These are phyloP conservation scores for Heterotis niloticus DNA, from an alignment of 2,113 vertebrate genomes.

Conservation along the genomic window DNA sequence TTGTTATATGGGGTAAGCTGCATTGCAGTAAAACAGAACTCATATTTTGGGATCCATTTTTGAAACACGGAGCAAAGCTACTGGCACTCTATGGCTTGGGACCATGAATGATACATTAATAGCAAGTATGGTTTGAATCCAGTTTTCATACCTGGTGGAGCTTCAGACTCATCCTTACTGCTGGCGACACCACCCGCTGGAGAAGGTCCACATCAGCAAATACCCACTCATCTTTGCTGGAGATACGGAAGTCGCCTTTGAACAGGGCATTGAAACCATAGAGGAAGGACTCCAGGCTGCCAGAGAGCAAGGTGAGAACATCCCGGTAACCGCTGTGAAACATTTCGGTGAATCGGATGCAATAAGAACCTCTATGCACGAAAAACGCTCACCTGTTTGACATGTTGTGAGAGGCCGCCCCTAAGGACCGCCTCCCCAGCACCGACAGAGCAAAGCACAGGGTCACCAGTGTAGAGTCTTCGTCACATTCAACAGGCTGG, in stretches of 20 bases:
- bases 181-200: constrained; percentile 89
- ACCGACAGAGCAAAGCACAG: constrained; percentile 90
- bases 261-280: constrained; percentile 90
- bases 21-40: too few relatives aligned
- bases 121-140: neutral
- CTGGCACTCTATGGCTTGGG: neutral
- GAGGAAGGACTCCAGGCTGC: constrained; percentile 91
- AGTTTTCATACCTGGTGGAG: constrained; percentile 80
- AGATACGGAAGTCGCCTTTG: constrained; percentile 92
- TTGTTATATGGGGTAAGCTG: neutral
- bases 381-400: constrained; percentile 78
- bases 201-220: constrained; percentile 92
- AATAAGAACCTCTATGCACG: neutral
- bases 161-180: constrained; percentile 93
- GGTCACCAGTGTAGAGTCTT: constrained; percentile 88
- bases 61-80: too few relatives aligned
- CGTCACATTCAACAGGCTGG: constrained; percentile 81
- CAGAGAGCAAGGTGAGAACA: neutral
- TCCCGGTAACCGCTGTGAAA: neutral
- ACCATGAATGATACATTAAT: neutral
- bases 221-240: constrained; percentile 91
- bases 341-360: neutral
- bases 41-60: too few relatives aligned
- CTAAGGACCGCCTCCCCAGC: constrained; percentile 85
- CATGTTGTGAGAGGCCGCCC: constrained; percentile 89